Conservation (phyloP, 2,113 vertebrate species). For the Callopanchax toddi region DNA sequence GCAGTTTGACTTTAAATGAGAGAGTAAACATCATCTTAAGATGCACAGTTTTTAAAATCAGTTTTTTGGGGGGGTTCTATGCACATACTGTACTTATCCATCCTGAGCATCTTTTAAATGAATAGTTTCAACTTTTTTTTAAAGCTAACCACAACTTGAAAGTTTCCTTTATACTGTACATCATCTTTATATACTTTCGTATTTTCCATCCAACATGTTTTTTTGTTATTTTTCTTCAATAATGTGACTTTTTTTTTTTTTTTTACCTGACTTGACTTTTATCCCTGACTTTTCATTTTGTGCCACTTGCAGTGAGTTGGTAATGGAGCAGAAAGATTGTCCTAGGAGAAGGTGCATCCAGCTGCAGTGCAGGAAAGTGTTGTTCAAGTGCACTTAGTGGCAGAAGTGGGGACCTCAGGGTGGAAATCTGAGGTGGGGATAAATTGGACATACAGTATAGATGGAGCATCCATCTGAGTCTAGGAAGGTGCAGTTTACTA, state of each 20-base stretch:
- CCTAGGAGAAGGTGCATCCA: not conserved
- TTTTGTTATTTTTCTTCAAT: not conserved
- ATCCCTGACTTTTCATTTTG: not conserved
- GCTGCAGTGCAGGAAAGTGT: slow-evolving; percentile 1
- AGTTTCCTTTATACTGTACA: not conserved
- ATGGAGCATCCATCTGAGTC: not conserved
- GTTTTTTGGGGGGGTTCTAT: too few species aligned
- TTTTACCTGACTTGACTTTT: not conserved
- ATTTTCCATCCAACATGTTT: not conserved
- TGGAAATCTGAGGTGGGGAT: not conserved
- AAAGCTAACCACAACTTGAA: not conserved
- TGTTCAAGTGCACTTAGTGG: slow-evolving; percentile 16
- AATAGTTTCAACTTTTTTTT: not conserved
- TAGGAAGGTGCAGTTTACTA: not conserved
- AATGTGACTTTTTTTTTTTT: not conserved
- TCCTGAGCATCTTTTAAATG: too few species aligned
- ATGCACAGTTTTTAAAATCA: too few species aligned
- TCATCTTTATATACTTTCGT: too few species aligned
- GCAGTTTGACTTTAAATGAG: too few species aligned
- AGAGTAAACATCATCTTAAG: too few species aligned
- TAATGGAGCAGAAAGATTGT: slow-evolving; percentile 5
- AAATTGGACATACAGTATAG: slow-evolving; percentile 3
- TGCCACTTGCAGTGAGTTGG: not conserved
- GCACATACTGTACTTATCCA: too few species aligned
- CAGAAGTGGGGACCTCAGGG: not conserved